Evolutionary conservation across 2,113 vertebrate species (phyloP).

Genomic region (Daphoenositta chrysoptera): DNA sequence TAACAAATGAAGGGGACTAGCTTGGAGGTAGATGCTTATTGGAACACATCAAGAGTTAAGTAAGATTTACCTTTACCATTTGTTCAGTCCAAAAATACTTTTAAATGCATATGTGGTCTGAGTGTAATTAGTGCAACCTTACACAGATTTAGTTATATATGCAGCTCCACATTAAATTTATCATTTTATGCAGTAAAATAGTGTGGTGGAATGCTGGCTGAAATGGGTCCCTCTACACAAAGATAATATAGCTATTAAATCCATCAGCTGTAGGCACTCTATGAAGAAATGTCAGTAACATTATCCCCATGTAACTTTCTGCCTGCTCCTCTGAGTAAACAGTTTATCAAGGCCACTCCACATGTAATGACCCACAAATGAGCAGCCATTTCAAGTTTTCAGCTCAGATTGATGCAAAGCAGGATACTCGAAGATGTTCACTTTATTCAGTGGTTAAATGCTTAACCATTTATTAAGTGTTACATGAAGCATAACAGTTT

Average conservation of each 20-base stretch:
- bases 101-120: not conserved
- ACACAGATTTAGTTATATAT: not conserved
- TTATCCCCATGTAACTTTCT: not conserved
- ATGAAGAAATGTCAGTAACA: not conserved
- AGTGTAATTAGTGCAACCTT: not conserved
- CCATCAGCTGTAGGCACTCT: not conserved
- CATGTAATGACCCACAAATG: not conserved
- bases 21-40: not conserved
- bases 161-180: not conserved
- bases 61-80: not conserved
- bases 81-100: not conserved
- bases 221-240: not conserved
- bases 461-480: conserved; percentile 30
- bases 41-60: not conserved
- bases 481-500: conserved; percentile 46
- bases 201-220: not conserved
- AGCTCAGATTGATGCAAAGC: not conserved
- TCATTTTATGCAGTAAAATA: not conserved
- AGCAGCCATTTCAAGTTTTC: not conserved
- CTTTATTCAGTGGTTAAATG: not conserved
- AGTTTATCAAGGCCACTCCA: not conserved
- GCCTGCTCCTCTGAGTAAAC: not conserved
- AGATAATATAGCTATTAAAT: not conserved
- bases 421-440: not conserved
- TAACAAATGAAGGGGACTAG: not conserved